Evolutionary conservation across 2,888 invertebrate genomes (phyloP), one percentile per base, ranked within the genome.

Genomic region (Lymantria monacha): DNA sequence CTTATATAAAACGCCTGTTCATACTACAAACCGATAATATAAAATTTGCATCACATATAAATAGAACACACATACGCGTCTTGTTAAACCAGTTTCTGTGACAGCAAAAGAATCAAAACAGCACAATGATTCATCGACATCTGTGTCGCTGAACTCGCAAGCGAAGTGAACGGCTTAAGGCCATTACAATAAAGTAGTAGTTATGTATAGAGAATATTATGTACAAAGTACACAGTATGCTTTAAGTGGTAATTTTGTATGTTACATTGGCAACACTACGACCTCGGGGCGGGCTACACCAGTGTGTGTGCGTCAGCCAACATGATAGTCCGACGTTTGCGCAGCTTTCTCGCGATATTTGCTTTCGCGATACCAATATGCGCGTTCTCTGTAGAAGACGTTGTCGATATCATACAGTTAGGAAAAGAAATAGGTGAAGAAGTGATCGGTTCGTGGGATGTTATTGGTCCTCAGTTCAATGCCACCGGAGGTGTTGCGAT

Each of bases 381-480:
- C 69, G 93, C 91, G 15, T 65, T 93, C 44, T 53, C 53, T 9
- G 75, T 93, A 30, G 93, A 93, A 63, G 94, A 93, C 65, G 92
- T 93, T 1, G 74, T 94, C 44, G 94, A 94, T 75, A 88, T 94
- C 11, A 71, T 94, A 14, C 89, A 91, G 67, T 72, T 93, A 9
- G 82, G 92, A 37, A 94, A 93, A 69, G 94, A 94, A 69, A 92
- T 94, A 36, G 92, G 92, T 30, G 87, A 92, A 46, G 92, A 93
- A 45, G 86, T 94, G 31, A 79, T 93, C 0, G 93, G 92, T 65
- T 91, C 94, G 22, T 94, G 95, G 95, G 93, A 94, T 62, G 72
- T 94, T 11, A 84, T 94, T 30, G 93, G 93, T 47, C 87, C 90
- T 49, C 92, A 92, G 15, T 89, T 92, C 47, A 91, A 92, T 61